Evolutionary conservation across 2,113 vertebrate genomes (phyloP).

Genomic region (Calypte anna): DNA sequence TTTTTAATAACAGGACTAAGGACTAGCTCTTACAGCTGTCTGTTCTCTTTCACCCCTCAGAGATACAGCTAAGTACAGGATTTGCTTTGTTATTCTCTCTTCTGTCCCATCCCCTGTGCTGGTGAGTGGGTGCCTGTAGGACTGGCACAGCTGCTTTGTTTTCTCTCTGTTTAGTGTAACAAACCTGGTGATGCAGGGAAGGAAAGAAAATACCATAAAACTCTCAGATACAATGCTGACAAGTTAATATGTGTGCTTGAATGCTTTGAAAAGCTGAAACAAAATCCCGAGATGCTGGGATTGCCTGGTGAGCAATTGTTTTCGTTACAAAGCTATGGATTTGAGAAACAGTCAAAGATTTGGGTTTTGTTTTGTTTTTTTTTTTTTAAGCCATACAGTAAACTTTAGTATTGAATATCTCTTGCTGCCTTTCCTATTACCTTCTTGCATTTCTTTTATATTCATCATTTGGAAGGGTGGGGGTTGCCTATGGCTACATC

Average conservation of each 20-base stretch:
- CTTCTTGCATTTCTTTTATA: not conserved
- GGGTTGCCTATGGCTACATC: not conserved
- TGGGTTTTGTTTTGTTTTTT: no score
- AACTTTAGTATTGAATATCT: not conserved
- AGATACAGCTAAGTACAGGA: not conserved
- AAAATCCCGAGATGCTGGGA: not conserved
- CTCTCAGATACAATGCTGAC: not conserved
- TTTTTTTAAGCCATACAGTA: not conserved
- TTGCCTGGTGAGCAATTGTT: not conserved
- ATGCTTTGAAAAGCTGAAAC: not conserved
- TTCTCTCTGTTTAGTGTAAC: not conserved
- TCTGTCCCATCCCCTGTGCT: not conserved
- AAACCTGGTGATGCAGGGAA: not conserved
- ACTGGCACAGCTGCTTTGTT: rapidly evolving
- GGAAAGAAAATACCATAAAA: not conserved
- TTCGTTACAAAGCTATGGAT: not conserved
- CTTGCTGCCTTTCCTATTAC: not conserved
- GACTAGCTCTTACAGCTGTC: not conserved
- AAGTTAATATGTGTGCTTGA: not conserved
- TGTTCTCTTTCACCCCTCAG: not conserved
- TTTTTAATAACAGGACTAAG: not conserved
- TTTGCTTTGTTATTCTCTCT: not conserved
- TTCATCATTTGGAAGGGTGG: not conserved
- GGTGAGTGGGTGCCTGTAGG: not conserved
- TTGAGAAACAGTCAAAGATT: not conserved